These are phyloP conservation scores for Punctoribates punctum DNA, from an alignment of 2,888 invertebrate genomes.

Conservation along the genomic window DNA sequence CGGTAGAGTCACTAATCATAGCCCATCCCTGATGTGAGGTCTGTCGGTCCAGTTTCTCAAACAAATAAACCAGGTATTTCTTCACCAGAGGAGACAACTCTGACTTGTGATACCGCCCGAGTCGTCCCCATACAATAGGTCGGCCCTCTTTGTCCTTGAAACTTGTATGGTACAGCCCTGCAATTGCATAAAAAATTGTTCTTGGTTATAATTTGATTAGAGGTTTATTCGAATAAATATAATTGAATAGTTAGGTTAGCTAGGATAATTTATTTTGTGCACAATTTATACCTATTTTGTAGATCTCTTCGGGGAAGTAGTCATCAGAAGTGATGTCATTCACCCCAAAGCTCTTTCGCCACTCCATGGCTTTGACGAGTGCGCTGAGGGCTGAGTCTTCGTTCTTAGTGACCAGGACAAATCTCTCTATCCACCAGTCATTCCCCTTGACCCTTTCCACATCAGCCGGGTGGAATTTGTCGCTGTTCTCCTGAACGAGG, in stretches of 20 bases:
- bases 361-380: slow-evolving; percentile 34
- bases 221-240: too few species aligned
- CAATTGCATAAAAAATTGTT: too few species aligned
- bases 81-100: slow-evolving; percentile 26
- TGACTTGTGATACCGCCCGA: slow-evolving; percentile 29
- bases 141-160: slow-evolving; percentile 11
- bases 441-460: slow-evolving; percentile 30
- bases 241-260: too few species aligned
- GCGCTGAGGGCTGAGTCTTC: slow-evolving; percentile 27
- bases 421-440: slow-evolving; percentile 41
- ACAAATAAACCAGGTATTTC: slow-evolving; percentile 26
- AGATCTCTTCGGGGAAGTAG: slow-evolving; percentile 42
- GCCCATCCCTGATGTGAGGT: slow-evolving; percentile 38
- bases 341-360: slow-evolving; percentile 40
- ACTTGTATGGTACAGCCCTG: background rate
- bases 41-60: slow-evolving; percentile 33
- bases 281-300: slow-evolving; percentile 32
- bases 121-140: background rate
- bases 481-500: background rate
- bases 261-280: too few species aligned
- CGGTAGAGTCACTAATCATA: slow-evolving; percentile 37
- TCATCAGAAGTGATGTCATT: slow-evolving; percentile 16
- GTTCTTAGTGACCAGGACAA: slow-evolving; percentile 30
- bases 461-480: slow-evolving; percentile 33
- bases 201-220: too few species aligned